Conservation (phyloP, 2,888 invertebrate genomes). For the Coecobrya sp. region DNA sequence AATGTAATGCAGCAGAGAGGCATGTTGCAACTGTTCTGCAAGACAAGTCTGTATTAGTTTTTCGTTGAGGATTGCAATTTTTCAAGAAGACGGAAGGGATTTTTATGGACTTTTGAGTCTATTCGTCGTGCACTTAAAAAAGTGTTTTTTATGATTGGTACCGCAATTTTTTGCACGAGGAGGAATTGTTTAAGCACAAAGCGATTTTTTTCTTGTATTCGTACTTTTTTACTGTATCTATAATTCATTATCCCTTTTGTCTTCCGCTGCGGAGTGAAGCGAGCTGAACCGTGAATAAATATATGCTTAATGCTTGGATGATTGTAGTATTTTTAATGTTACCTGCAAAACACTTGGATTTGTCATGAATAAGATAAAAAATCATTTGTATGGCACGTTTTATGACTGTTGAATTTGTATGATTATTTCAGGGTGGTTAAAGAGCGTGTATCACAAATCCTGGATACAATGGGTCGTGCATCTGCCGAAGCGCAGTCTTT, state of each 20-base stretch:
- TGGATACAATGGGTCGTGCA: slow-evolving; percentile 86
- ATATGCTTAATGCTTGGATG: background rate
- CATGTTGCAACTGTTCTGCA: background rate
- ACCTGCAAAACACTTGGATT: background rate
- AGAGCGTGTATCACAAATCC: slow-evolving; percentile 83
- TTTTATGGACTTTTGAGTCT: slow-evolving; percentile 14
- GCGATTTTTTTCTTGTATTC: background rate
- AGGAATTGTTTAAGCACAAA: background rate
- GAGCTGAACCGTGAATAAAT: background rate
- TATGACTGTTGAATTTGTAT: background rate
- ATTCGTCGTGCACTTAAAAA: background rate
- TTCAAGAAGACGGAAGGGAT: background rate
- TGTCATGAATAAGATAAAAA: too few species aligned
- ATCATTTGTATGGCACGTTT: background rate
- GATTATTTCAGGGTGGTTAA: slow-evolving; percentile 77
- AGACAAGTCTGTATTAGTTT: background rate
- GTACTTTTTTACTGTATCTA: background rate
- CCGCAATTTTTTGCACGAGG: background rate
- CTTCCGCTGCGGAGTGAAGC: too few species aligned
- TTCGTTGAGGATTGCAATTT: too few species aligned
- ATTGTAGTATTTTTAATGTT: background rate
- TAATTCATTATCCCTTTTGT: background rate
- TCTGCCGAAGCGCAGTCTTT: slow-evolving; percentile 85
- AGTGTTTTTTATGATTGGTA: background rate
- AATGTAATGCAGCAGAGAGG: background rate